These are phyloP conservation scores for Holocentrus rufus DNA, from an alignment of 2,797 vertebrate genomes.

Conservation along the genomic window DNA sequence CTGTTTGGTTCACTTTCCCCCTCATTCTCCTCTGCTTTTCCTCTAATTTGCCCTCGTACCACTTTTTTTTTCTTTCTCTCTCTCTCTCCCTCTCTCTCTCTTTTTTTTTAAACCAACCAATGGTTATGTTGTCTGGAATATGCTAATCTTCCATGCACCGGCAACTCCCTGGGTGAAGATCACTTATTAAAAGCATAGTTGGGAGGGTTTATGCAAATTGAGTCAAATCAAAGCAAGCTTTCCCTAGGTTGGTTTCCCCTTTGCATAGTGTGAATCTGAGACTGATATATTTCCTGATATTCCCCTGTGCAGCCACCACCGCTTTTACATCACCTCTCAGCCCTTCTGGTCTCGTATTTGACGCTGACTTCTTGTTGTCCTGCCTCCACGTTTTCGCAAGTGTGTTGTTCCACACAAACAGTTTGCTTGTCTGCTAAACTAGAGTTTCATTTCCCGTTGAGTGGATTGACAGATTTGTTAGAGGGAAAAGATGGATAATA, in stretches of 20 bases:
- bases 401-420: constrained; percentile 63
- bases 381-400: constrained; percentile 26
- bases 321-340: constrained; percentile 55
- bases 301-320: constrained; percentile 43
- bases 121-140: constrained; percentile 81
- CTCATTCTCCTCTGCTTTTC: constrained; percentile 45
- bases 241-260: constrained; percentile 74
- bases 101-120: constrained; percentile 61
- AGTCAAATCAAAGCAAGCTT: constrained; percentile 80
- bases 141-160: constrained; percentile 79
- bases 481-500: constrained; percentile 82
- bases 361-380: constrained; percentile 61
- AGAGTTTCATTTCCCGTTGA: constrained; percentile 80
- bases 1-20: constrained; percentile 61
- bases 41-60: constrained; percentile 58
- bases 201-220: constrained; percentile 83
- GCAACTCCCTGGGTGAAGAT: constrained; percentile 83
- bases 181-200: constrained; percentile 85
- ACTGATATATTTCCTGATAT: constrained; percentile 68
- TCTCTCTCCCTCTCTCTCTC: constrained; percentile 13
- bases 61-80: constrained; percentile 39
- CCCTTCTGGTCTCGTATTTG: constrained; percentile 45
- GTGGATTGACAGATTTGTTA: constrained; percentile 82
- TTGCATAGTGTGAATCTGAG: constrained; percentile 72
- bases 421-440: constrained; percentile 65